Evolutionary conservation across 2,113 vertebrate species (phyloP), one percentile per base, ranked within the genome.

Genomic region (Cyprinodon variegatus): DNA sequence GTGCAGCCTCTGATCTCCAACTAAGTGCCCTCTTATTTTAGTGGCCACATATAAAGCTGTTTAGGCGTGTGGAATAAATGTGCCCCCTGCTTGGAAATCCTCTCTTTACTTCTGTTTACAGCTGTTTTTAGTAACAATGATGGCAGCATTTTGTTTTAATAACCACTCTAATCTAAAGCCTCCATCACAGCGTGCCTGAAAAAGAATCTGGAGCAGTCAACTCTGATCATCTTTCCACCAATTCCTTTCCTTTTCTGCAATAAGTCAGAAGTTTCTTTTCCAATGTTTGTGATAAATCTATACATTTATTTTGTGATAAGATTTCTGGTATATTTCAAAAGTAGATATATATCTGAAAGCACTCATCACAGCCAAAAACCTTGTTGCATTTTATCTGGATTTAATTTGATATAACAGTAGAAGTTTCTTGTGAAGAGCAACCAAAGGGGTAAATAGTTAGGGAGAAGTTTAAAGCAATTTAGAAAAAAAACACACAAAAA

Each of bases 101-200:
- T 79, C 67, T 71, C 68, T 71, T 79, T 68, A 72, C 8, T 60
- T 57, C 50, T 45, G 61, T 72, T 61, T 81, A 68, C 69, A 63
- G 50, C 70, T 89, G 85, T 83, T 79, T 77, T 65, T 72, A 64
- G 41, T 72, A 79, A 82, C 76, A 83, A 85, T 78, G 68, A 84
- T 87, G 83, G 78, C 80, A 90, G 89, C 67, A 13, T 82, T 61
- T 79, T 84, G 84, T 85, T 77, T 78, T 66, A 70, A 50, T 82
- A 83, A 85, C 77, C 62, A 40, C 76, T 70, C 8, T 82, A 70
- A 57, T 75, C 76, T 37, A 20, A 41, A 72, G 80, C 50, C 72
- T 72, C 6, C 15, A 40, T 87, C 85, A 46, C 69, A 15, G 59
- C 38, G 65, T 61, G 38, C 67, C 59, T 45, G 36, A 73, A 86